These are phyloP conservation scores for Poeciliopsis gracilis DNA, from an alignment of 2,797 vertebrate genomes.

Conservation along the genomic window DNA sequence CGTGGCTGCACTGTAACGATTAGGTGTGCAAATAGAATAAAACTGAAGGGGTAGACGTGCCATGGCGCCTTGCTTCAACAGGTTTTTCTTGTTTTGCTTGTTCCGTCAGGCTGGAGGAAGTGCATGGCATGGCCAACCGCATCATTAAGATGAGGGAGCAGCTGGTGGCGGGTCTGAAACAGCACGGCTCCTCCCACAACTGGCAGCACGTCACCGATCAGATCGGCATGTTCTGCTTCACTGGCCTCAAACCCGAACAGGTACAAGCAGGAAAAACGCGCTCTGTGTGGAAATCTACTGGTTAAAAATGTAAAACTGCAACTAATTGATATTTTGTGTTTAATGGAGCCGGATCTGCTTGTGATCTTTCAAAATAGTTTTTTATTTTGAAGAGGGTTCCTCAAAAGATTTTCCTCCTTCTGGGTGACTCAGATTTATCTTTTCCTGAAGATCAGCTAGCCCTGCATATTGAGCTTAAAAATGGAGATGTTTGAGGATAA, in stretches of 20 bases:
- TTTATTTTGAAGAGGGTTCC: not conserved
- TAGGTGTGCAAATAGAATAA: not conserved
- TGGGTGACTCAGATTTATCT: not conserved
- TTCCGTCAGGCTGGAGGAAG: slow-evolving; percentile 88
- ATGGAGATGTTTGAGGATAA: not conserved
- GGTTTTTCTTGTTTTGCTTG: not conserved
- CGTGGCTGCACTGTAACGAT: not conserved
- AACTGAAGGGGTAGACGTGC: not conserved
- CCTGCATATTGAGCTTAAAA: not conserved
- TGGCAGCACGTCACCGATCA: slow-evolving; percentile 98
- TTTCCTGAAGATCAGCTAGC: not conserved
- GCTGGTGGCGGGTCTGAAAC: slow-evolving; percentile 91
- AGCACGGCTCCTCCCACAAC: slow-evolving; percentile 91
- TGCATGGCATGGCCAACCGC: slow-evolving; percentile 94
- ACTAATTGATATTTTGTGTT: not conserved
- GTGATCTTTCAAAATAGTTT: not conserved
- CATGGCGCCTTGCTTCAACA: not conserved
- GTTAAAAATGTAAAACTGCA: not conserved
- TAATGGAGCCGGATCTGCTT: not conserved
- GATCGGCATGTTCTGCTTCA: slow-evolving; percentile 99
- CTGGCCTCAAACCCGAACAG: slow-evolving; percentile 96
- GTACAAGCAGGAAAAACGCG: slow-evolving; percentile 63
- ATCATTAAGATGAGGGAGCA: slow-evolving; percentile 96
- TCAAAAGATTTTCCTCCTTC: not conserved
- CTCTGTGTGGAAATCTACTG: not conserved